Base-by-base conservation (phyloP, 37 sponge, comb jelly and placozoan species). In the Chondrosia reniformis region DNA sequence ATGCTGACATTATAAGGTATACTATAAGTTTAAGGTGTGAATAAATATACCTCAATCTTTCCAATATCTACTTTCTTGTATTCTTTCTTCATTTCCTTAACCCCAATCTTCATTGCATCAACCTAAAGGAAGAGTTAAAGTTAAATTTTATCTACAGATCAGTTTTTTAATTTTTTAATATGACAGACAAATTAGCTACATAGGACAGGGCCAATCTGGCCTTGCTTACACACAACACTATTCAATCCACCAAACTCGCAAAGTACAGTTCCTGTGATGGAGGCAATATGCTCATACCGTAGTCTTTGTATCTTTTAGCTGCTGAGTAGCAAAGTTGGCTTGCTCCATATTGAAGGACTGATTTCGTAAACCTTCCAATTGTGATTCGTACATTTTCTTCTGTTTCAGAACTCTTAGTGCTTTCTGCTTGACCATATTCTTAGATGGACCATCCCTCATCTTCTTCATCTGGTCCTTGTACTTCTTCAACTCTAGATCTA, bases 301-400 rank as follows among this genome's bases (percentile, higher is more conserved):
- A 4, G 89, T 94, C 80, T 97, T 96, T 30, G 97, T 96, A 76
- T 96, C 99, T 83, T 99, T 99, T 13, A 99, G 77, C 79, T 87
- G 88, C 84, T 99, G 99, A 7, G 89, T 93, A 46, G 93, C 92
- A 82, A 86, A 99, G 84, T 99, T 99, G 42, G 97, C 86, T 73
- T 99, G 99, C 58, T 99, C 99, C 96, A 99, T 96, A 79, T 99
- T 99, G 84, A 99, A 99, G 34, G 97, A 93, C 76, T 99, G 99
- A 56, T 93, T 88, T 56, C 90, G 62, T 0, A 99, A 49, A 15
- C 93, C 93, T 55, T 96, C 97, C 63, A 90, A 67, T 61, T 99
- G 99, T 17, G 71, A 37, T 72, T 99, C 99, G 67, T 99, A 99
- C 80, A 82, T 77, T 52, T 82, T 96, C 90, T 99, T 99, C 85